phyloP scores from a whole-genome alignment of 2,888 invertebrate genomes.

The Epirrhoe alternata region DNA sequence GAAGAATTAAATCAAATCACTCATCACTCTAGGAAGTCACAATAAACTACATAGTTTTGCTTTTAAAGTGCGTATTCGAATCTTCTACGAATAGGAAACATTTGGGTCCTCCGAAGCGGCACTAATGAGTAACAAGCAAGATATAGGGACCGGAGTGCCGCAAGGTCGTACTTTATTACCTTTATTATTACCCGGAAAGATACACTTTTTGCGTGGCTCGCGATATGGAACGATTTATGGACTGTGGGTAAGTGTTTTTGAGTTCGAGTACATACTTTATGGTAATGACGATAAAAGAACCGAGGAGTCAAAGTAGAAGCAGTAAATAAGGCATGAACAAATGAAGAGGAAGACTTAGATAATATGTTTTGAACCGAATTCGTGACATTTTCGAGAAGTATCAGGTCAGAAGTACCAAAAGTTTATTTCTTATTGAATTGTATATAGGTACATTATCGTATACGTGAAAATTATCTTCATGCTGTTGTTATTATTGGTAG shows the following conservation, averaged over 20 bases:
- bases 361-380: no score
- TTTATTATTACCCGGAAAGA: constrained; percentile 47
- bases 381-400: no score
- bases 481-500: no score
- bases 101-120: constrained; percentile 37
- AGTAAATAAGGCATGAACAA: no score
- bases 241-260: constrained; percentile 15
- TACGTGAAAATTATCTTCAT: no score
- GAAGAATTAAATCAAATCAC: neutral
- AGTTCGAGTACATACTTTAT: constrained; percentile 10
- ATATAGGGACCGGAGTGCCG: constrained; percentile 38
- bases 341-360: no score
- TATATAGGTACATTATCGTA: no score
- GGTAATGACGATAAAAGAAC: constrained; percentile 6
- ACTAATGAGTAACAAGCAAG: constrained; percentile 43
- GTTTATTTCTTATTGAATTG: no score
- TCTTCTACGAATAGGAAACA: constrained; percentile 7
- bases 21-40: neutral
- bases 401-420: no score
- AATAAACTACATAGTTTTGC: constrained; percentile 8
- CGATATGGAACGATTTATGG: constrained; percentile 37
- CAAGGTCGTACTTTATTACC: constrained; percentile 46
- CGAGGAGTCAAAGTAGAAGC: neutral
- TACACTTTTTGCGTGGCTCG: constrained; percentile 37
- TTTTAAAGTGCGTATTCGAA: constrained; percentile 14